Evolutionary conservation across 2,888 invertebrate species (phyloP).

Genomic region (Protula sp.): DNA sequence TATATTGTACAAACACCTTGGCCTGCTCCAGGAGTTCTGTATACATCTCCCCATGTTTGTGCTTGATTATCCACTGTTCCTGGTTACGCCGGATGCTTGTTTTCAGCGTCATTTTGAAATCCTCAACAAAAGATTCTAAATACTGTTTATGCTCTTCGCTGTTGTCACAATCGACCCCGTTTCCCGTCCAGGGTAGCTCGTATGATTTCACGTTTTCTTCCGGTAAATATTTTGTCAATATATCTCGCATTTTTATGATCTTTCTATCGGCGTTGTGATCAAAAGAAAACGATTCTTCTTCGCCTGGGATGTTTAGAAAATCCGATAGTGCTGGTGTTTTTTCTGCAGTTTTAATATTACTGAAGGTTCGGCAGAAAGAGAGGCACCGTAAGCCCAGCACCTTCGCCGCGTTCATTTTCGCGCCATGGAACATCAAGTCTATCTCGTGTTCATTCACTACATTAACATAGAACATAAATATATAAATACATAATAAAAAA

Average conservation of each 20-base stretch:
- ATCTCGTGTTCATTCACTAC: no score
- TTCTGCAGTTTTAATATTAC: no score
- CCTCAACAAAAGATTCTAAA: not conserved
- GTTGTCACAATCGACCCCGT: not conserved
- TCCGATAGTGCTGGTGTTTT: not conserved
- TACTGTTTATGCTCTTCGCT: not conserved
- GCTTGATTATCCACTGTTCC: not conserved
- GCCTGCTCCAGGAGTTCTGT: not conserved
- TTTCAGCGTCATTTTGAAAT: not conserved
- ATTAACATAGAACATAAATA: no score
- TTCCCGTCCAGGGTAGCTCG: not conserved
- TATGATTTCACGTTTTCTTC: not conserved
- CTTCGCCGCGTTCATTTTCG: no score
- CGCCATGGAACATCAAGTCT: no score
- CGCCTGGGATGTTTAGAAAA: not conserved
- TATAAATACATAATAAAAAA: no score
- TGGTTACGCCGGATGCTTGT: not conserved
- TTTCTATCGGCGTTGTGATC: not conserved
- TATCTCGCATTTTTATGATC: not conserved
- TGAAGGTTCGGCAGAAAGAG: not conserved
- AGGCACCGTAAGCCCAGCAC: not conserved
- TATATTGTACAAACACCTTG: not conserved
- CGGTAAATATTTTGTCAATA: not conserved
- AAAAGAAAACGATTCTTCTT: not conserved
- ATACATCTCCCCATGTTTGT: not conserved